phyloP scores from a whole-genome alignment of 2,113 vertebrate species.

The Etheostoma cragini region DNA sequence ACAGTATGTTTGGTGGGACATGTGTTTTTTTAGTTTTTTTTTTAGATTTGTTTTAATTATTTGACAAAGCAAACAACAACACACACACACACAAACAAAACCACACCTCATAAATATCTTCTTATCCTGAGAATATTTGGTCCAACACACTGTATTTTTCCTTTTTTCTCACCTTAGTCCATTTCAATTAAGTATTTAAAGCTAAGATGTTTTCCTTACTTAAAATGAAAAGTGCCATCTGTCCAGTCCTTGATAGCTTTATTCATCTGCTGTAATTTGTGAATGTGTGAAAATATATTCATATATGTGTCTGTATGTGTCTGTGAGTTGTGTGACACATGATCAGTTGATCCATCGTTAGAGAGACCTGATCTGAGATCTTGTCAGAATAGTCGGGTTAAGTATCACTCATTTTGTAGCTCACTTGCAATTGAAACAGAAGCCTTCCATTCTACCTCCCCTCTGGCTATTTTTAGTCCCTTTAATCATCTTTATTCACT shows the following conservation, averaged over 20 bases:
- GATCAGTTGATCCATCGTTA: conserved; percentile 67
- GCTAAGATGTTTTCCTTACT: not conserved
- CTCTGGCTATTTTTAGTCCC: conserved; percentile 80
- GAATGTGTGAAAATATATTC: not conserved
- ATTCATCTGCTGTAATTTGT: conserved; percentile 1
- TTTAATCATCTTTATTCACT: conserved; percentile 87
- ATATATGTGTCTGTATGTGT: not conserved
- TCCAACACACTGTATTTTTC: not conserved
- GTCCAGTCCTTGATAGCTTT: not conserved
- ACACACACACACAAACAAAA: not conserved
- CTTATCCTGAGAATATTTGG: not conserved
- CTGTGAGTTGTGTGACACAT: conserved; percentile 8
- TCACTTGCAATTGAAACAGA: conserved; percentile 61
- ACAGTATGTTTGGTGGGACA: not conserved
- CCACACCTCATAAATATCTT: not conserved
- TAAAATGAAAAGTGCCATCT: conserved; percentile 7
- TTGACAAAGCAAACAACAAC: not conserved
- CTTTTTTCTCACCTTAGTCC: not conserved
- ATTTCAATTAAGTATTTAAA: not conserved
- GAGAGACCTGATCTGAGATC: conserved; percentile 56
- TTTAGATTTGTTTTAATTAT: not conserved
- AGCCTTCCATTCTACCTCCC: conserved; percentile 61
- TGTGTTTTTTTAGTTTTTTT: not conserved
- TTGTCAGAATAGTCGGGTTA: conserved; percentile 63
- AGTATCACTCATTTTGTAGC: conserved; percentile 59